Base-by-base conservation (phyloP, 1,140 invertebrate species). In the Lordiphosa collinella region DNA sequence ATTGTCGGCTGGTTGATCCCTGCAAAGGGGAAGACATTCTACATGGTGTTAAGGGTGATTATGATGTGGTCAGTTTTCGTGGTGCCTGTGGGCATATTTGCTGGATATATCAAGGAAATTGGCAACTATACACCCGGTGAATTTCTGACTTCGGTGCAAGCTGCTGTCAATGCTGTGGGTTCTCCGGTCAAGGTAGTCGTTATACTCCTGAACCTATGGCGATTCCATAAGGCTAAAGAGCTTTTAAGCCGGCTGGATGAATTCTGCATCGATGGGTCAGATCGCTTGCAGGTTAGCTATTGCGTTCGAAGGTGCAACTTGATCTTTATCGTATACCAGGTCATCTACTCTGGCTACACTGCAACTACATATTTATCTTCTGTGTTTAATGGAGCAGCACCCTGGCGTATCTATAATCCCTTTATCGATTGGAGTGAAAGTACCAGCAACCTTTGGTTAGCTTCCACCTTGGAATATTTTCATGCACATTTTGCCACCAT, bases 381-480 rank as follows among this genome's bases (percentile, higher is more conserved):
- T 0, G 32, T 36, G 4, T 9, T 38, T 0, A 11, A 11, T 2
- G 69, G 64, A 9, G 10, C 18, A 2, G 3, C 44, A 4, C 65
- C 75, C 0, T 79, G 69, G 69, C 52, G 55, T 1, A 13, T 74
- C 5, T 74, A 70, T 5, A 70, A 66, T 36, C 61, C 51, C 0
- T 46, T 74, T 11, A 5, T 78, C 5, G 54, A 78, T 8, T 79
- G 60, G 64, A 48, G 16, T 0, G 25, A 41, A 5, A 46, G 58
- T 7, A 44, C 38, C 0, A 3, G 2, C 3, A 53, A 25, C 11
- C 53, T 78, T n/a, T 57, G 43, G 47, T 18, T 41, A 0, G 57
- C 62, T 4, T 44, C 50, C 0, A 0, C 37, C 0, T 29, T 53
- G 14, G 74, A 78, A 14, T 18, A 11, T 0, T 0, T 71, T 5